Base-by-base conservation (phyloP, 2,113 vertebrate genomes). In the Montifringilla adamsi region DNA sequence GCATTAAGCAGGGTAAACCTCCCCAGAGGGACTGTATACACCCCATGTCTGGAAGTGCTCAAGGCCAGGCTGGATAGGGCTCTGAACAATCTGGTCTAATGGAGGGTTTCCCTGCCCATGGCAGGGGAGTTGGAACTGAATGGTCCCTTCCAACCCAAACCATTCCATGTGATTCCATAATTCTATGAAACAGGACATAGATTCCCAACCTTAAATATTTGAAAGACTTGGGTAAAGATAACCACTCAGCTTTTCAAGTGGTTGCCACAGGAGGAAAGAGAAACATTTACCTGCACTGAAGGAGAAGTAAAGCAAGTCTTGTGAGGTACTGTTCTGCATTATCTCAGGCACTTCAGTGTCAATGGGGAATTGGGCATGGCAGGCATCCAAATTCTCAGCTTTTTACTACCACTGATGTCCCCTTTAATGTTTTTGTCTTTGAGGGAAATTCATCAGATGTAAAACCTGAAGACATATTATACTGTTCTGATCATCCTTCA, bases 381-480 rank as follows among this genome's bases (percentile, higher is more conserved):
- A 87, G 56, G 37, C 62, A 67, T 94, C 53, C 86, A 95, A 93
- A 68, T 60, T 33, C 76, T 93, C 41, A 90, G 73, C 56, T 84
- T 96, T 93, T 94, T 79, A 78, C 72, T 82, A 58, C 24, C 39
- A 43, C 44, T 55, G 58, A 74, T 89, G 85, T 60, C 90, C 52
- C 33, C 22, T 83, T 58, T 95, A 77, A 94, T 87, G 82, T 43
- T 91, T 90, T 93, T 86, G 22, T 81, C 85, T 93, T 81, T 52
- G 44, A 87, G 64, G 27, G 20, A 74, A 90, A 94, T 78, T 93
- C 15, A 78, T 92, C 64, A 78, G 72, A 64, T 84, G 44, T 74
- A 94, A 92, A 94, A 87, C 47, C 31, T 60, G 44, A 84, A 86
- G 72, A 70, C 6, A 49, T 19, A 24, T 89, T 86, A 49, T 13